Evolutionary conservation across 1,140 invertebrate species (phyloP).

Genomic region (Listronotus oregonensis): DNA sequence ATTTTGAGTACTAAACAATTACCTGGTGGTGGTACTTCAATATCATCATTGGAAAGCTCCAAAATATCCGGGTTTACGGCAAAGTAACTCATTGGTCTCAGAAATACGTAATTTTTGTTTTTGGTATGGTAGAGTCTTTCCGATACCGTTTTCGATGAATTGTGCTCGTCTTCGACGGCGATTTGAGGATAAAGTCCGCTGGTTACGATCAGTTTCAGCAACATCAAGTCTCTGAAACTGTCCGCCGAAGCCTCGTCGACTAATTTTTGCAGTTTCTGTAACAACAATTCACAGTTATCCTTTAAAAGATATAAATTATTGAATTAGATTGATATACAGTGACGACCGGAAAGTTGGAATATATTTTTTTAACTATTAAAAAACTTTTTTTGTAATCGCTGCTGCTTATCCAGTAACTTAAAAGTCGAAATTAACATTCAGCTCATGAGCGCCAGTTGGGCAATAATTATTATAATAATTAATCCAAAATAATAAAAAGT

Average conservation of each 20-base stretch:
- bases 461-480: too few species aligned
- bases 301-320: too few species aligned
- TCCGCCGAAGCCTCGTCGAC: conserved; percentile 72
- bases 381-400: too few species aligned
- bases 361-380: too few species aligned
- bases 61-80: conserved; percentile 80
- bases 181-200: conserved; percentile 94
- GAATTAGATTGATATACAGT: too few species aligned
- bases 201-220: conserved; percentile 87
- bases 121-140: conserved; percentile 94
- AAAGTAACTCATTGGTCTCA: conserved; percentile 91
- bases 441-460: too few species aligned
- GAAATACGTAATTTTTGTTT: conserved; percentile 85
- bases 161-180: conserved; percentile 90
- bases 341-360: too few species aligned
- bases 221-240: conserved; percentile 81
- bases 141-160: conserved; percentile 85
- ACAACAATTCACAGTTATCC: background rate
- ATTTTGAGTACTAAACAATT: too few species aligned
- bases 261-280: conserved; percentile 61
- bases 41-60: conserved; percentile 76
- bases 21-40: conserved; percentile 63
- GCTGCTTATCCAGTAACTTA: too few species aligned
- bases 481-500: too few species aligned
- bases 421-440: too few species aligned